Evolutionary conservation across 2,113 vertebrate species (phyloP).

Genomic region (Cavia porcellus): DNA sequence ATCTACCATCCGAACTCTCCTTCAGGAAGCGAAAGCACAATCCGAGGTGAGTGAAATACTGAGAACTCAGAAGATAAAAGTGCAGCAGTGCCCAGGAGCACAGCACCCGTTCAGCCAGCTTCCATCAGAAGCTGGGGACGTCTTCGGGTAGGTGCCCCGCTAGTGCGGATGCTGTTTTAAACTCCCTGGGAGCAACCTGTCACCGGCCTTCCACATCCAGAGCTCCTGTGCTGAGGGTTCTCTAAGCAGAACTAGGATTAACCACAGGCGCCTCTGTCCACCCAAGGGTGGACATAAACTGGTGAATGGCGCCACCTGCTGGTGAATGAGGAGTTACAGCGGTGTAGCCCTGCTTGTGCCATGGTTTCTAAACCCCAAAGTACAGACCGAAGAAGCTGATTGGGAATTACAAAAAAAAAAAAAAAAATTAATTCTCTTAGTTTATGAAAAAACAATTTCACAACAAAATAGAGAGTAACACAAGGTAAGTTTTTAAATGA

Average conservation of each 20-base stretch:
- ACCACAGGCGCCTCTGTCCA: neutral
- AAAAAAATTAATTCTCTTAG: neutral
- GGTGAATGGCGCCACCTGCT: conserved; percentile 61
- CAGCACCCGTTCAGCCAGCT: neutral
- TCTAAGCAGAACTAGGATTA: neutral
- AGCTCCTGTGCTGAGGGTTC: neutral
- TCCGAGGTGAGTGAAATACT: conserved; percentile 89
- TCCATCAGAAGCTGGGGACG: neutral
- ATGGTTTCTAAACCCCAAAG: neutral
- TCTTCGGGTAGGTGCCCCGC: neutral
- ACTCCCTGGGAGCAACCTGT: neutral
- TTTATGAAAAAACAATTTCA: neutral
- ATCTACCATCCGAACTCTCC: conserved; percentile 87
- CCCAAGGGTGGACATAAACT: neutral
- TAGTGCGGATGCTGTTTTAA: neutral
- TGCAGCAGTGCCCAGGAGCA: accelerated
- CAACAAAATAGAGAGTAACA: neutral
- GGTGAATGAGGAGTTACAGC: neutral
- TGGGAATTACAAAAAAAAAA: neutral
- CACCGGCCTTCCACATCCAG: neutral
- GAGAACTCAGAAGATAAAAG: neutral
- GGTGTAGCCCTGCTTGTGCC: too few species aligned
- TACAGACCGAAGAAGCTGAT: neutral
- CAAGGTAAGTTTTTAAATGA: neutral
- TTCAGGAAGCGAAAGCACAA: conserved; percentile 89